phyloP scores from a whole-genome alignment of 2,797 vertebrate genomes.

The Smutsia gigantea region DNA sequence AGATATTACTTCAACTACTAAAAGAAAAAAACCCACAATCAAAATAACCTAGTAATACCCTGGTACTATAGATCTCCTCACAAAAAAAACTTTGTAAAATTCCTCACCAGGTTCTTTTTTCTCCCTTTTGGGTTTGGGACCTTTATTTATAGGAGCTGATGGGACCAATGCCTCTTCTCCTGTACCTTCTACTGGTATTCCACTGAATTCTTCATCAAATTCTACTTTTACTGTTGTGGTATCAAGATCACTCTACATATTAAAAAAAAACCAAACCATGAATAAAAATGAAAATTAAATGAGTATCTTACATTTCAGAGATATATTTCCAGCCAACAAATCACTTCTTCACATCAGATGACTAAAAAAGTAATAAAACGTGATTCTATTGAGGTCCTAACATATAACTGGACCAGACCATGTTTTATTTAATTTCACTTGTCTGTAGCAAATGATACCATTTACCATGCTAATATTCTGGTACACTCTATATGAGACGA shows the following conservation, averaged over 20 bases:
- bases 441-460: neutral
- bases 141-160: slow-evolving; percentile 84
- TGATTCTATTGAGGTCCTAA: neutral
- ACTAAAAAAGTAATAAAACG: neutral
- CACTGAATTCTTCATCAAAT: slow-evolving; percentile 94
- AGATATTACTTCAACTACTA: slow-evolving; percentile 35
- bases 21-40: neutral
- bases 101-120: slow-evolving; percentile 95
- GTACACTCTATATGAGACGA: neutral
- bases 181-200: slow-evolving; percentile 86
- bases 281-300: slow-evolving; percentile 30
- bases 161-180: slow-evolving; percentile 89
- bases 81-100: neutral
- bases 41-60: neutral
- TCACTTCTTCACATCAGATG: neutral
- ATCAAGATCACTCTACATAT: slow-evolving; percentile 92
- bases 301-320: slow-evolving; percentile 20
- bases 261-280: slow-evolving; percentile 62
- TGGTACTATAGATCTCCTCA: neutral
- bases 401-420: neutral
- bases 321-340: neutral
- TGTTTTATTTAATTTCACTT: slow-evolving; percentile 26
- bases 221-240: slow-evolving; percentile 91
- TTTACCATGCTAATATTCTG: neutral
- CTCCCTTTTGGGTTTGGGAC: slow-evolving; percentile 93